Conservation (phyloP, 2,888 invertebrate genomes). For the Muscina levida region DNA sequence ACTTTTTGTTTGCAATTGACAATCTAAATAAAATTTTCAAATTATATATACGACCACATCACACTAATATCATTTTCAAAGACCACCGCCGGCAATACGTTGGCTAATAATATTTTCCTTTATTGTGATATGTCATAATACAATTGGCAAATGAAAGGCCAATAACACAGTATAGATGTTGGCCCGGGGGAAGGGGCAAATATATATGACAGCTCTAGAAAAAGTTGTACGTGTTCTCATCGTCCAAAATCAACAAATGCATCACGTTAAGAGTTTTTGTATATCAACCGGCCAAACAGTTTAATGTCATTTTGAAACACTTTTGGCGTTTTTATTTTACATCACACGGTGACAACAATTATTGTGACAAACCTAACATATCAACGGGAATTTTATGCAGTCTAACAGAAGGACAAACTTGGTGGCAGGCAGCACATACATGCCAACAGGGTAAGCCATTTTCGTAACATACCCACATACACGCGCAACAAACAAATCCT, state of each 20-base stretch:
- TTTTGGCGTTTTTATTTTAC: constrained; percentile 14
- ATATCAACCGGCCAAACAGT: constrained; percentile 17
- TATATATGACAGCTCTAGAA: too few species aligned
- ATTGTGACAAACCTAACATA: constrained; percentile 51
- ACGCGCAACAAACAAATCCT: background rate
- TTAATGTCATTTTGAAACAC: constrained; percentile 25
- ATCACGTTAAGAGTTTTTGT: background rate
- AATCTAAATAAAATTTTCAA: background rate
- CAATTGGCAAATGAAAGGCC: too few species aligned
- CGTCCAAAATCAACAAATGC: too few species aligned
- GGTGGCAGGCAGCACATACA: background rate
- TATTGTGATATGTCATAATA: too few species aligned
- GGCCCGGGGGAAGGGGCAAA: too few species aligned
- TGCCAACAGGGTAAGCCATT: too few species aligned
- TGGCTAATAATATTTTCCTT: too few species aligned
- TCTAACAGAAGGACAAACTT: background rate
- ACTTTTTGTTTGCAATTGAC: background rate
- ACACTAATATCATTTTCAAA: constrained; percentile 20
- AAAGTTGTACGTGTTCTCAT: too few species aligned
- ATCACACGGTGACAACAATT: constrained; percentile 29
- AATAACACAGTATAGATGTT: too few species aligned
- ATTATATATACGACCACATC: constrained; percentile 9
- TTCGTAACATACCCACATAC: background rate
- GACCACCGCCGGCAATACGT: too few species aligned
- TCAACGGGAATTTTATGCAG: background rate